A percentile compares a stretch with the other conserved stretches of the same genome.
These are phyloP conservation scores for Scomber colias DNA, from an alignment of 2,113 vertebrate genomes.

Conservation along the genomic window DNA sequence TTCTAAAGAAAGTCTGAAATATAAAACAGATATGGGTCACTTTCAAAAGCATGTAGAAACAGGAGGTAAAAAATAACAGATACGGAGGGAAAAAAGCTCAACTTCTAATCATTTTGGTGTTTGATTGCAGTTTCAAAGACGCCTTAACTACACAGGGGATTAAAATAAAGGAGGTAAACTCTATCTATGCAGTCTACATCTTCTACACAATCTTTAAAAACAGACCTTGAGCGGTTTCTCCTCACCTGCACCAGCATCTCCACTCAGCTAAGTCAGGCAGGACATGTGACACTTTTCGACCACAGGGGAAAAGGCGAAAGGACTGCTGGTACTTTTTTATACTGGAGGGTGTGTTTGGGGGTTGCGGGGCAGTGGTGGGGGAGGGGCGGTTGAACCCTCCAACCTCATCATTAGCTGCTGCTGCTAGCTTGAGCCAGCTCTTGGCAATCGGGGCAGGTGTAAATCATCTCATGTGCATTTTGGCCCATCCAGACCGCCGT, in stretches of 20 bases:
- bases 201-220: neutral
- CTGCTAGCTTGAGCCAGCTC: constrained; percentile 69
- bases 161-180: neutral
- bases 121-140: neutral
- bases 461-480: constrained; percentile 80
- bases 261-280: constrained; percentile 63
- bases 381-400: too few relatives aligned
- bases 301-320: constrained; percentile 46
- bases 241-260: constrained; percentile 78
- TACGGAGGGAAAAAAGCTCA: too few relatives aligned
- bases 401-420: constrained; percentile 64
- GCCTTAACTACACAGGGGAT: neutral
- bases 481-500: constrained; percentile 75
- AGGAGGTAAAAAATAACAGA: rapidly evolving
- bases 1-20: too few relatives aligned
- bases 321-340: constrained; percentile 46
- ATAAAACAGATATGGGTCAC: neutral
- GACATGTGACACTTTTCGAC: constrained; percentile 62
- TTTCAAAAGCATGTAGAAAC: neutral
- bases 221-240: constrained; percentile 1
- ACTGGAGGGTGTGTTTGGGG: constrained; percentile 33
- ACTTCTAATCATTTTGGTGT: too few relatives aligned
- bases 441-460: constrained; percentile 85
- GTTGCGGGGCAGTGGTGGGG: too few relatives aligned
- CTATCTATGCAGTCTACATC: neutral